Conservation (phyloP, 2,113 vertebrate genomes). For the Saguinus midas region DNA sequence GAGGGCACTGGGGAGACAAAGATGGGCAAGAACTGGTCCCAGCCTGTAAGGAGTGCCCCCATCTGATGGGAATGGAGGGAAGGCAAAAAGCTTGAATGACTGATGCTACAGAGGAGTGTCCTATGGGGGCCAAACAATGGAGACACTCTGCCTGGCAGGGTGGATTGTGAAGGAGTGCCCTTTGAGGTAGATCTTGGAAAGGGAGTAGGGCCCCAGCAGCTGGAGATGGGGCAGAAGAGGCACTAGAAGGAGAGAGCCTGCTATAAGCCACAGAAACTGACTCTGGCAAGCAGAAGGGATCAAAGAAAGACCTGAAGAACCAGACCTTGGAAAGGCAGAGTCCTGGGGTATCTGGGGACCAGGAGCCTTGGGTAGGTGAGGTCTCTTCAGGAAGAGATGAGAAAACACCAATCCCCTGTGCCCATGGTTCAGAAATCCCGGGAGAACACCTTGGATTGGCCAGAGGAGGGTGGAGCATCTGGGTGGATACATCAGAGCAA, state of each 20-base stretch:
- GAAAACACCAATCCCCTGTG: not conserved
- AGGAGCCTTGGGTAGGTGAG: not conserved
- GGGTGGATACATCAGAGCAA: not conserved
- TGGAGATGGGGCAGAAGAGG: not conserved
- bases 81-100: not conserved
- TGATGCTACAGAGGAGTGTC: not conserved
- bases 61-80: not conserved
- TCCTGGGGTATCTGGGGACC: no score
- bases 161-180: not conserved
- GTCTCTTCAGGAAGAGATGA: not conserved
- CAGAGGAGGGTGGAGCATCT: not conserved
- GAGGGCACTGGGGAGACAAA: not conserved
- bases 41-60: not conserved
- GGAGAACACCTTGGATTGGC: not conserved
- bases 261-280: not conserved
- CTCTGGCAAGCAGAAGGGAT: not conserved
- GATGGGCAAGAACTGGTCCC: not conserved
- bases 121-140: not conserved
- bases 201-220: not conserved
- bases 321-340: not conserved
- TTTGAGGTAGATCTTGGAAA: not conserved
- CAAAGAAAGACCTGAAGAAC: not conserved
- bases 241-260: not conserved
- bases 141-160: not conserved
- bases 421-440: not conserved